These are phyloP conservation scores for Caenorhabditis brenneri DNA, from an alignment of 1,140 invertebrate species.

Conservation along the genomic window DNA sequence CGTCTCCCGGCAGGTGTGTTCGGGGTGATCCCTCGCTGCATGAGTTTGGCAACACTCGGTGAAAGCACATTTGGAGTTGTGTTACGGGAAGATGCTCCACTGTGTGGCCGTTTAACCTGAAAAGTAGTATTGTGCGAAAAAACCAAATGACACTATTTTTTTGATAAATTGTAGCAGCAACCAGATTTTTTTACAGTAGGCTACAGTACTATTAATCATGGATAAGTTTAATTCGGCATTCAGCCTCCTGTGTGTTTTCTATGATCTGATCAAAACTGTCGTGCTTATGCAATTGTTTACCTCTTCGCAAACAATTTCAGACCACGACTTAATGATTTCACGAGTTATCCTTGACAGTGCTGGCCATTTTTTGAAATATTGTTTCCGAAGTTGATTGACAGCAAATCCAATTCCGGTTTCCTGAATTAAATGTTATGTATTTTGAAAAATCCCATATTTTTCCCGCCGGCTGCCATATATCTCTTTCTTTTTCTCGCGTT, in stretches of 20 bases:
- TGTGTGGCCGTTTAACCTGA: slow-evolving; percentile 32
- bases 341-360: slow-evolving; percentile 51
- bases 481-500: too few relatives aligned
- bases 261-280: too few relatives aligned
- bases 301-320: slow-evolving; percentile 52
- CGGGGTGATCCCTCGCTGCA: slow-evolving; percentile 43
- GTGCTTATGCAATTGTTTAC: not conserved
- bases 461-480: too few relatives aligned
- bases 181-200: too few relatives aligned
- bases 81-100: slow-evolving; percentile 40
- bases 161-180: too few relatives aligned
- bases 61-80: slow-evolving; percentile 47
- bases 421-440: too few relatives aligned
- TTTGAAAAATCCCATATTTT: too few relatives aligned
- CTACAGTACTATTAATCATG: too few relatives aligned
- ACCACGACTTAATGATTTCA: slow-evolving; percentile 54
- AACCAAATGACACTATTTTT: too few relatives aligned
- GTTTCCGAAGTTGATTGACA: slow-evolving; percentile 54
- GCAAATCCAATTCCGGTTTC: slow-evolving; percentile 53
- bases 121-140: too few relatives aligned
- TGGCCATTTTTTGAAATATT: slow-evolving; percentile 43
- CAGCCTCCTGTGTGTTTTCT: too few relatives aligned
- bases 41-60: slow-evolving; percentile 34
- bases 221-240: too few relatives aligned
- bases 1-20: slow-evolving; percentile 35